Conservation (phyloP, 1,140 invertebrate genomes). For the Thaumatotibia leucotreta region DNA sequence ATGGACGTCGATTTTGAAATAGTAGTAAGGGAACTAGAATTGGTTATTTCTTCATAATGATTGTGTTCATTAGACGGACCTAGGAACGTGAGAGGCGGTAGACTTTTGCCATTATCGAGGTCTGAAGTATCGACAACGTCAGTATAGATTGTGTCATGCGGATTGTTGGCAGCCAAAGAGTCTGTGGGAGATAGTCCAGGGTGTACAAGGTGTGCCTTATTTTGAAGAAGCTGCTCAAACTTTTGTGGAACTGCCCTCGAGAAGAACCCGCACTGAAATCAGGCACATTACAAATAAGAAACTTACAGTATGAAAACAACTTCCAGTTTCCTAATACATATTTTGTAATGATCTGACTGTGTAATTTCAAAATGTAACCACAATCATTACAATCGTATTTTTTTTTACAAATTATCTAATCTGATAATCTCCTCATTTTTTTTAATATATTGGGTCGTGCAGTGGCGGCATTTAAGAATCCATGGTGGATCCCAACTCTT, state of each 20-base stretch:
- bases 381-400: too few relatives aligned
- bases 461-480: too few relatives aligned
- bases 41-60: neutral
- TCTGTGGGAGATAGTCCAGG: neutral
- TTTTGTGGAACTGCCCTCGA: neutral
- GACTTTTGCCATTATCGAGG: neutral
- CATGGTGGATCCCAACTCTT: too few relatives aligned
- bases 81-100: neutral
- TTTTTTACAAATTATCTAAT: too few relatives aligned
- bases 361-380: too few relatives aligned
- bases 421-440: too few relatives aligned
- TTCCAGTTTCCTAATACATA: too few relatives aligned
- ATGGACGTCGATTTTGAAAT: neutral
- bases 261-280: neutral
- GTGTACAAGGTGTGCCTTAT: neutral
- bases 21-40: neutral
- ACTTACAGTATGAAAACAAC: neutral
- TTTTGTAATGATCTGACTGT: too few relatives aligned
- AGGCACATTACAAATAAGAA: neutral
- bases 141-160: too few relatives aligned
- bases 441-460: too few relatives aligned
- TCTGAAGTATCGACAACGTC: too few relatives aligned
- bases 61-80: neutral
- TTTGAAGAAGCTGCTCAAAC: neutral
- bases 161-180: too few relatives aligned